Conservation (phyloP, 1,140 invertebrate species). For the Metaphire vulgaris region DNA sequence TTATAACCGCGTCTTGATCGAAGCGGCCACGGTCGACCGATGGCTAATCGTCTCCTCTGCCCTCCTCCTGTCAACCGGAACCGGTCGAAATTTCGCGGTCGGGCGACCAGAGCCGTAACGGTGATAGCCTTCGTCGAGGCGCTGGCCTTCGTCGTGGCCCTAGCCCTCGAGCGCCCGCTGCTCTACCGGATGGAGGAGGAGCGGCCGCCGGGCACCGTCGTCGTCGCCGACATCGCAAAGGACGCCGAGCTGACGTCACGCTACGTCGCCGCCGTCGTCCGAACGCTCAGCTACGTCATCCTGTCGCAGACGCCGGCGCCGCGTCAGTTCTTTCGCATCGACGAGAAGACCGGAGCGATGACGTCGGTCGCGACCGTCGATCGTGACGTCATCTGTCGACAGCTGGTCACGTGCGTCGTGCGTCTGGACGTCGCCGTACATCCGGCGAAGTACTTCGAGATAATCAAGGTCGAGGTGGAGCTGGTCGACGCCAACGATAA, state of each 20-base stretch:
- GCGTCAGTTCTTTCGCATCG: constrained; percentile 7
- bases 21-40: no score
- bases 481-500: background rate
- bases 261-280: background rate
- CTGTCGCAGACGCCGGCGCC: background rate
- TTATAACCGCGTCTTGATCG: no score
- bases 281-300: background rate
- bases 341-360: background rate
- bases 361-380: background rate
- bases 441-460: constrained; percentile 7
- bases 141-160: background rate
- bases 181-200: no score
- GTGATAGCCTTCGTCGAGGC: no score
- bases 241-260: background rate
- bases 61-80: no score
- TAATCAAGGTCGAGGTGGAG: constrained; percentile 4
- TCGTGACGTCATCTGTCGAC: background rate
- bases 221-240: background rate
- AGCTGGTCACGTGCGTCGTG: background rate
- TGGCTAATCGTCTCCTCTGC: no score
- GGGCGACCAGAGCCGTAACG: no score
- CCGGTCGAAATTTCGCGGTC: no score
- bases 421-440: background rate
- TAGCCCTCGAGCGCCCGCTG: background rate
- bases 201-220: no score